These are phyloP conservation scores for Forbesichthys papilliferus DNA, from an alignment of 2,113 vertebrate genomes.

Conservation along the genomic window DNA sequence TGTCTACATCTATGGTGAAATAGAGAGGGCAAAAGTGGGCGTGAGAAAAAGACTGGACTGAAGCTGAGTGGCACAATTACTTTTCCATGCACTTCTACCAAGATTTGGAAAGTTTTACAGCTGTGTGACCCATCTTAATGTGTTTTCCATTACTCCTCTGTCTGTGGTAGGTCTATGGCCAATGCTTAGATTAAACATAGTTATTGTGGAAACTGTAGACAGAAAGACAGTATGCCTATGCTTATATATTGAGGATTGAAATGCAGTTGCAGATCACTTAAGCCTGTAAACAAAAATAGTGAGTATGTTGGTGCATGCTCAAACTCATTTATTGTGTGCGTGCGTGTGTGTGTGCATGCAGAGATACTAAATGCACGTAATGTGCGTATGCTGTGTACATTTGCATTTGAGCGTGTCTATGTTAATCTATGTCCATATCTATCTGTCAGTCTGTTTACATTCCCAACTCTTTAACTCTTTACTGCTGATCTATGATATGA, in stretches of 20 bases:
- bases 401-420: neutral
- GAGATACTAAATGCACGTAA: neutral
- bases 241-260: constrained; percentile 6
- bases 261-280: neutral
- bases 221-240: constrained; percentile 13
- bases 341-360: too few relatives aligned
- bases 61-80: constrained; percentile 32
- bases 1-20: constrained; percentile 14
- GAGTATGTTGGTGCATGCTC: too few relatives aligned
- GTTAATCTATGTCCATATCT: constrained; percentile 1
- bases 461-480: constrained; percentile 8
- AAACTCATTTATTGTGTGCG: too few relatives aligned
- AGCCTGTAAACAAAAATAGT: too few relatives aligned
- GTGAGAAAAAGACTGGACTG: neutral
- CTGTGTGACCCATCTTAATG: constrained; percentile 10
- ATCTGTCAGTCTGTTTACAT: constrained; percentile 49
- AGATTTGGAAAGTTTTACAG: constrained; percentile 40
- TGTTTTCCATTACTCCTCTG: constrained; percentile 59
- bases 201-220: constrained; percentile 28
- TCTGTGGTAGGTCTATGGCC: constrained; percentile 45
- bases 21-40: neutral
- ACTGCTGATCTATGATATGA: constrained; percentile 21
- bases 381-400: neutral
- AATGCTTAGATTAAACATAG: constrained; percentile 49
- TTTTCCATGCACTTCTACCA: constrained; percentile 56